Evolutionary conservation across 2,888 invertebrate species (phyloP), one percentile per base, ranked within the genome.

Genomic region (Acronicta leporina): DNA sequence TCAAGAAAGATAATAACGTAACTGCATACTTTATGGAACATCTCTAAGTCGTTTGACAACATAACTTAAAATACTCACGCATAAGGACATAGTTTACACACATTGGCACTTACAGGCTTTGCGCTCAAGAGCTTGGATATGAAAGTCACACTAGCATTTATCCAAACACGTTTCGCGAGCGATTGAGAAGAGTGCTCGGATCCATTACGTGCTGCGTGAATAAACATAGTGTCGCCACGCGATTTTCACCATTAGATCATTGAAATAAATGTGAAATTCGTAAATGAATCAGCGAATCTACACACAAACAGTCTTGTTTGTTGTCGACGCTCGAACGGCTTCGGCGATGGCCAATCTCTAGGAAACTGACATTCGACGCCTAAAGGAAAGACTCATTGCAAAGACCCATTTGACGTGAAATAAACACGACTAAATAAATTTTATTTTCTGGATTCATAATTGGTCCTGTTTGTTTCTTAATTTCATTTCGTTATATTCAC

Each of bases 311-410:
- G 56, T 68, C 80, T 71, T 82, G 83, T 87, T 86, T 80, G 82
- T 84, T 83, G 62, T 74, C 61, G 82, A 84, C 76, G 82, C 83
- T 84, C 75, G 81, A 83, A 76, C 80, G 79, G 76, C 83, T 80
- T 51, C 59, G 77, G 75, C 83, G 84, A 84, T 85, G 86, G 83
- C 82, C 86, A 87, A 89, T 91, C 87, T 89, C 82, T 88, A 86
- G 87, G 86, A 89, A 91, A 92, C 86, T 92, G 88, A 89, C 90
- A 90, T 88, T 91, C 84, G 87, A 89, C 91, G 89, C 91, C 92
- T 87, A 87, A 88, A 87, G 86, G 83, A 85, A 11, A 33, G 33
- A 33, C 33, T 33, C 11, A 80, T 81, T 88, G 86, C 85, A 84
- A 82, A 78, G 82, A n/a, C n/a, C n/a, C 83, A 87, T 88, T 87